A percentile compares a stretch with the other conserved stretches of the same genome.
Conservation (phyloP, 1,140 invertebrate species). For the Nasonia vitripennis region DNA sequence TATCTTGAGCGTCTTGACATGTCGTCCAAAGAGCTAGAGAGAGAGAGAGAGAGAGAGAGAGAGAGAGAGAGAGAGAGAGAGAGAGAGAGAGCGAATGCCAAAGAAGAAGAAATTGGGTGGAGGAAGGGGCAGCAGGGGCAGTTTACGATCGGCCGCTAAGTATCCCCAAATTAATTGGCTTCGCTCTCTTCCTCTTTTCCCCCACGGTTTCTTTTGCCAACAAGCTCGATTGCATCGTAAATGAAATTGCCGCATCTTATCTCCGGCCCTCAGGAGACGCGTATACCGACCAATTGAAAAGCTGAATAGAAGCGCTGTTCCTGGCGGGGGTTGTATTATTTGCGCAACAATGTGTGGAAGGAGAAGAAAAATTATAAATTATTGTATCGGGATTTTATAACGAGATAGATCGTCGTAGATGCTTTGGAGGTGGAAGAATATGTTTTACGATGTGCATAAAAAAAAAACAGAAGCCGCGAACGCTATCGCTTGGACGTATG, state of each 20-base stretch:
- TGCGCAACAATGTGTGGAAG: neutral
- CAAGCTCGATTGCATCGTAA: constrained; percentile 52
- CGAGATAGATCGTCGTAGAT: no score
- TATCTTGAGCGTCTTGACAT: neutral
- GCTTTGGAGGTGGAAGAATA: no score
- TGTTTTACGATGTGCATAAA: no score
- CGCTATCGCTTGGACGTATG: no score
- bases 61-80: no score
- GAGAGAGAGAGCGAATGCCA: constrained; percentile 4
- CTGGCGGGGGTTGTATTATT: neutral
- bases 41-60: no score
- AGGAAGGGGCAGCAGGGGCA: constrained; percentile 57
- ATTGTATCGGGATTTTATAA: no score
- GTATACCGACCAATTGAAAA: constrained; percentile 47
- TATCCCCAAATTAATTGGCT: constrained; percentile 66
- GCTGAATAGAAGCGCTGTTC: neutral
- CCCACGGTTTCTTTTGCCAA: constrained; percentile 23
- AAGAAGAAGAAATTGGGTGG: constrained; percentile 42
- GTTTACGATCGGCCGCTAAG: constrained; percentile 59
- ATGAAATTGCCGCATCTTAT: constrained; percentile 48
- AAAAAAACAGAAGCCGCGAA: no score
- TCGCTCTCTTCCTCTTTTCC: constrained; percentile 23
- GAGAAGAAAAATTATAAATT: neutral
- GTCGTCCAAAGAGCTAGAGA: neutral
- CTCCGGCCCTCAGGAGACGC: neutral